A percentile compares a stretch with the other conserved stretches of the same genome.
These are phyloP conservation scores for Urechis unicinctus DNA, from an alignment of 2,888 invertebrate genomes.

Conservation along the genomic window DNA sequence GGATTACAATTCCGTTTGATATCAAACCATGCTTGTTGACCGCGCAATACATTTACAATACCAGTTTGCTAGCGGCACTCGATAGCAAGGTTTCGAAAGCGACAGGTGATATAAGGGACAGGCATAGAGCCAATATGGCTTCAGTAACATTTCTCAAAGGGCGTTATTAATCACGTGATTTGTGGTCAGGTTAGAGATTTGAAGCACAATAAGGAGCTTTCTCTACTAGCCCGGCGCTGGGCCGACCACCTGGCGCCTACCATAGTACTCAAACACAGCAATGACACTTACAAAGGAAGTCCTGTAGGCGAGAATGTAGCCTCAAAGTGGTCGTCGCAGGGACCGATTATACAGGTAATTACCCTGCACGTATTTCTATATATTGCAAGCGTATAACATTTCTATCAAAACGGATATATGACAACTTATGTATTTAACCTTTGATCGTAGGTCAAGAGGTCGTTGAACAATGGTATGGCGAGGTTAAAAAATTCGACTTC, in stretches of 20 bases:
- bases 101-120: no score
- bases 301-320: constrained; percentile 45
- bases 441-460: constrained; percentile 33
- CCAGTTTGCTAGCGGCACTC: no score
- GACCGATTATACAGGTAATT: constrained; percentile 37
- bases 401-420: neutral
- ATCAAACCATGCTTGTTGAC: no score
- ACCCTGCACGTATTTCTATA: no score
- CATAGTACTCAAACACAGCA: constrained; percentile 68
- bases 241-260: constrained; percentile 79
- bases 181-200: constrained; percentile 20
- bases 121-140: no score
- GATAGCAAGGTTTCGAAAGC: no score
- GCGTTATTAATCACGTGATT: no score
- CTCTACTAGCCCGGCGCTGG: constrained; percentile 65
- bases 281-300: constrained; percentile 72
- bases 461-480: constrained; percentile 46
- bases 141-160: no score
- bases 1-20: no score
- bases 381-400: no score
- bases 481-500: constrained; percentile 22
- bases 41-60: no score
- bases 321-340: constrained; percentile 35
- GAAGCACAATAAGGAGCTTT: constrained; percentile 38
- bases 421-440: neutral